Percentiles rank a stretch among this genome's conserved stretches.
These are phyloP conservation scores for Stictonetta naevosa DNA, from an alignment of 2,113 vertebrate species.

Conservation along the genomic window DNA sequence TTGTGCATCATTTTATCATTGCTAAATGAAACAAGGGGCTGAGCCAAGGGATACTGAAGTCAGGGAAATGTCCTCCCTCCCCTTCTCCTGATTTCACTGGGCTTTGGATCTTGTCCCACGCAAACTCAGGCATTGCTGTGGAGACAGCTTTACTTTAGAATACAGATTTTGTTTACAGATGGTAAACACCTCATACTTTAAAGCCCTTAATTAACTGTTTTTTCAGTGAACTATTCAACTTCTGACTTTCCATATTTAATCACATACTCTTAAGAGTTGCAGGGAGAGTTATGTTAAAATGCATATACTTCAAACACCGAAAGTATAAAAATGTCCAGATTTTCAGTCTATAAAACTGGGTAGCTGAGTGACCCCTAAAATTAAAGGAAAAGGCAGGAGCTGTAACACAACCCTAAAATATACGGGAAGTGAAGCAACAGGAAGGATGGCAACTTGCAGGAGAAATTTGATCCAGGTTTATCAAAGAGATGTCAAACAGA, in stretches of 20 bases:
- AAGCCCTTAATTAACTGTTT: not conserved
- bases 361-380: not conserved
- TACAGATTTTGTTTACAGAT: not conserved
- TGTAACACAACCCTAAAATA: not conserved
- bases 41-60: not conserved
- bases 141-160: not conserved
- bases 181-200: not conserved
- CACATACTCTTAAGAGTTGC: not conserved
- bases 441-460: not conserved
- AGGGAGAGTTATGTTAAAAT: not conserved
- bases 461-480: slow-evolving; percentile 7
- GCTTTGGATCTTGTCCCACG: not conserved
- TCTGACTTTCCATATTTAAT: not conserved
- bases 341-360: slow-evolving; percentile 4
- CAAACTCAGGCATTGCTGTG: not conserved
- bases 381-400: not conserved
- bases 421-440: not conserved
- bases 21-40: not conserved
- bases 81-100: not conserved
- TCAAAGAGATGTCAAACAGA: slow-evolving; percentile 3
- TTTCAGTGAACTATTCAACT: not conserved
- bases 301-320: not conserved
- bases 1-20: slow-evolving; percentile 54
- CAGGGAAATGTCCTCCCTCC: not conserved
- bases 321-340: not conserved